These are phyloP conservation scores for Anoura caudifer DNA, from an alignment of 2,113 vertebrate genomes.

Conservation along the genomic window DNA sequence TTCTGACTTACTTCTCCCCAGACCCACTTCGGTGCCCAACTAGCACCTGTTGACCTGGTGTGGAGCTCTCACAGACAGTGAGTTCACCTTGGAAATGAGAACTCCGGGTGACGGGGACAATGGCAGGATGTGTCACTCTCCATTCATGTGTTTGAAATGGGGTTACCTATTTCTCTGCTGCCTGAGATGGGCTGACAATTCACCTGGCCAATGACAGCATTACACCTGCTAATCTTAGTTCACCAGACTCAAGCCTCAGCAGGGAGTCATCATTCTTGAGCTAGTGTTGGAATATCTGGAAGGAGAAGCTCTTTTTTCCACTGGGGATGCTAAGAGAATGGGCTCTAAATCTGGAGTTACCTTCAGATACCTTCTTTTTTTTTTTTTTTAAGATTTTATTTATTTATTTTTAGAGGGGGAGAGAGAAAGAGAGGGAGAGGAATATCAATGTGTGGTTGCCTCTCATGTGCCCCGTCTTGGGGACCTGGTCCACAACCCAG, in stretches of 20 bases:
- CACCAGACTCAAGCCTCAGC: neutral
- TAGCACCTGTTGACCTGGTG: neutral
- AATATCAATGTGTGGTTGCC: too few relatives aligned
- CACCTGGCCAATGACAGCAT: too few relatives aligned
- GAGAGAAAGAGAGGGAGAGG: too few relatives aligned
- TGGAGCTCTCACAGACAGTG: neutral
- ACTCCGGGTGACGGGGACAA: neutral
- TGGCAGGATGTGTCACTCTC: neutral
- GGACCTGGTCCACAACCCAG: too few relatives aligned
- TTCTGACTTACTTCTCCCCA: neutral
- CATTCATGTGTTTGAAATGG: too few relatives aligned
- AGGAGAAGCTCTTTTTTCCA: neutral
- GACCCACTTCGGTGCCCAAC: neutral
- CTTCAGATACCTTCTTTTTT: neutral
- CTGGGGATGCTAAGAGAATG: neutral
- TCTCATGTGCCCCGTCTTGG: too few relatives aligned
- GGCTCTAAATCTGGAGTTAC: neutral
- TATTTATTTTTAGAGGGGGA: too few relatives aligned
- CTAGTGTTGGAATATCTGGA: neutral
- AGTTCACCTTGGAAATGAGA: neutral
- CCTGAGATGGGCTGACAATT: neutral
- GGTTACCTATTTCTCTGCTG: neutral
- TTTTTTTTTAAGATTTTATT: too few relatives aligned
- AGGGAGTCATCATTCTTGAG: neutral
- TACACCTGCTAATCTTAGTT: neutral